Evolutionary conservation across 2,888 invertebrate species (phyloP), one percentile per base, ranked within the genome.

Genomic region (Cryptocephalus moraei): DNA sequence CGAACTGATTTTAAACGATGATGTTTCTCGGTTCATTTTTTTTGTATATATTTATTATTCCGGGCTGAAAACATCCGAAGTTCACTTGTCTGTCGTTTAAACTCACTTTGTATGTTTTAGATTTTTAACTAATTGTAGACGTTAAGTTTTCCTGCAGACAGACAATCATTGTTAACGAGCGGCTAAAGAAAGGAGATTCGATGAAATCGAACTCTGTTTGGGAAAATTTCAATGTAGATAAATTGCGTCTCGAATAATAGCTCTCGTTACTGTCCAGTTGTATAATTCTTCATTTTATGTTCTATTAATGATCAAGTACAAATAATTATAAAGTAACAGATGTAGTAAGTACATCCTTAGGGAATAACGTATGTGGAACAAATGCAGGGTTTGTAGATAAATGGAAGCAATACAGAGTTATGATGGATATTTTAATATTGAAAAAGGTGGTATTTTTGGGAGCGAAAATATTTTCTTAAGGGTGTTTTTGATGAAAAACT

Each of bases 81-180:
- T 22, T 22, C 22, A 4, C 6, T 22, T 22, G 22, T 22, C 22
- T 22, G 22, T 22, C 22, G 22, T 22, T 22, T 22, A 13, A 11
- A n/a, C 45, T 32, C 44, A 11, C 33, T 14, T 9, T 14, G 39
- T 40, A 39, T 31, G 11, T 40, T 45, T 45, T 41, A 51, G 45
- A 50, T 54, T 52, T 22, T 54, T 51, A 50, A 50, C 44, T 50
- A 50, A 45, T 43, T 49, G 48, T 55, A 53, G 50, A 42, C 36
- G 45, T 34, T 52, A 52, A 54, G 50, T 44, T 50, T 48, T 45
- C 48, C 44, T 22, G 45, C 49, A 49, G 51, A 53, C 49, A 53
- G 53, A 53, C 55, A 52, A 51, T 51, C 52, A 49, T 47, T 22
- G 22, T 22, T 22, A 22, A 22, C 22, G 22, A 22, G 22, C 22